Base-by-base conservation (phyloP, 1,140 invertebrate species). In the Drosophila busckii region DNA sequence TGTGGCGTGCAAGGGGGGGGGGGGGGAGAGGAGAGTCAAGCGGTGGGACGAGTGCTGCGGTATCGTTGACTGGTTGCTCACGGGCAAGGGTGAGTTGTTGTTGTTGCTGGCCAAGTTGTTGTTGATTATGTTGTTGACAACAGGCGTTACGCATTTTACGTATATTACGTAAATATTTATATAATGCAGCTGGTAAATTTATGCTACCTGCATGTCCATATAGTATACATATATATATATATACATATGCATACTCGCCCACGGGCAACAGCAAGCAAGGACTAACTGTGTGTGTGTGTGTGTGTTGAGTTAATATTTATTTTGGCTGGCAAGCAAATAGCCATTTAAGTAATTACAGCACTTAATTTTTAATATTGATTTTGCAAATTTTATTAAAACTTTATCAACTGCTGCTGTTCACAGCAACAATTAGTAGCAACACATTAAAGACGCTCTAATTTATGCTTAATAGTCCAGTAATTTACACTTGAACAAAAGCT, bases 81-180 rank as follows among this genome's bases (percentile, higher is more conserved):
- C 38, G 41, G 35, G 19, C 26, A 29, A 10, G 48, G 19, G 40
- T 42, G 40, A 26, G 53, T 9, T 22, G 44, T 3, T 31, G 52
- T 37, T 49, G 52, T 17, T 32, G 60, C 12, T 40, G n/a, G n/a
- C n/a, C n/a, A n/a, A n/a, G 61, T 65, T 67, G 67, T 71, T 78
- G 71, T 78, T 85, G 70, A 85, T 85, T 76, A 85, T 85, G 75
- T 85, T 84, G 75, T 85, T 85, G 83, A 85, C 83, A 85, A 85
- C 83, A 61, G 69, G 76, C 83, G 68, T 85, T 78, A 85, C 70
- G 83, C 68, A 85, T 61, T 82, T 59, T 76, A 58, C 63, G 56
- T 78, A 70, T 73, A 73, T 85, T 83, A 78, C 69, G 82, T 73
- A 85, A 85, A 85, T 85, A 85, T 85, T 85, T 85, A 80, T 78